phyloP scores from a whole-genome alignment of 92 coral and sea anemone genomes.

The Epizoanthus rinbou region DNA sequence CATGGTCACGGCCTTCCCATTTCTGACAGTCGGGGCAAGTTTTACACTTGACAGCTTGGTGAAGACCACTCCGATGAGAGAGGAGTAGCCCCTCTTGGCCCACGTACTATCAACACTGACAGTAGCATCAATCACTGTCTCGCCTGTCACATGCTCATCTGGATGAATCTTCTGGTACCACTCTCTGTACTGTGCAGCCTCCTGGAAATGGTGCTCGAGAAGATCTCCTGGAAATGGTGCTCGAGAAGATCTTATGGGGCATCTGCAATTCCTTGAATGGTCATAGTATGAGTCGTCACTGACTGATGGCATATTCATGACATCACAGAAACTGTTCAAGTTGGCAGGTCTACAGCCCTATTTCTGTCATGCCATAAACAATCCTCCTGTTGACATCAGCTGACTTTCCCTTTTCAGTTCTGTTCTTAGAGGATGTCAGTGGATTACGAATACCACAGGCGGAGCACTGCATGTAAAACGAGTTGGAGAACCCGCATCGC shows the following conservation, averaged over 20 bases:
- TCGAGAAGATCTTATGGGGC: conserved; percentile 7
- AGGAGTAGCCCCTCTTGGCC: not conserved
- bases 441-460: conserved; percentile 1
- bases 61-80: not conserved
- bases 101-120: conserved; percentile 7
- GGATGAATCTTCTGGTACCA: not conserved
- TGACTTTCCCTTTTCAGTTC: conserved; percentile 13
- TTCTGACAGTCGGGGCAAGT: not conserved
- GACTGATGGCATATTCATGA: conserved; percentile 17
- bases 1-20: not conserved
- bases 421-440: not conserved
- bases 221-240: not conserved
- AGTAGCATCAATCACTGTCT: not conserved
- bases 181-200: not conserved
- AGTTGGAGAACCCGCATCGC: not conserved
- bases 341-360: not conserved
- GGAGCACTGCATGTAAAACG: not conserved
- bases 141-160: not conserved
- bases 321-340: not conserved
- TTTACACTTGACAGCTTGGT: not conserved
- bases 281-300: not conserved
- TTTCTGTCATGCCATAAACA: conserved; percentile 3
- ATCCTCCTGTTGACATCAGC: conserved; percentile 5
- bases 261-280: conserved; percentile 3
- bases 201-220: not conserved